Base-by-base conservation (phyloP, 2,797 vertebrate genomes). In the Onychomys torridus region DNA sequence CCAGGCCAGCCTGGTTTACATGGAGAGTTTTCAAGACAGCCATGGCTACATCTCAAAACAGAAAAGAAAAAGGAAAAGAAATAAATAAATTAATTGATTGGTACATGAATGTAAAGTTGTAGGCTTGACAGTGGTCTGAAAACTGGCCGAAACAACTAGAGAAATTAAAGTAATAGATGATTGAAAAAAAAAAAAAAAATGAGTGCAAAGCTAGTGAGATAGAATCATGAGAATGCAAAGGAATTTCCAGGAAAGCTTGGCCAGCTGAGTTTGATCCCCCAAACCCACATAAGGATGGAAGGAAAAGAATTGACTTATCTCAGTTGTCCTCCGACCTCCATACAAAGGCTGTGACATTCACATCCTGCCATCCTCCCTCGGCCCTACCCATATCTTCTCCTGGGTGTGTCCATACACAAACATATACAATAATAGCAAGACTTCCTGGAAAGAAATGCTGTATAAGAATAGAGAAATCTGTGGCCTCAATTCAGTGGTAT, bases 111-210 rank as follows among this genome's bases (percentile, higher is more conserved):
- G 57, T 69, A 89, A 97, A 95, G 34, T n/a, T 55, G 27, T 27
- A 65, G n/a, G 8, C 63, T 23, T 94, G 63, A 25, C 13, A 84
- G 37, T 7, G 46, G 13, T 79, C 19, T 76, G 17, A 91, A 95
- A 95, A 9, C 5, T 83, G 21, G 0, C 16, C 63, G n/a, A 89
- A 67, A 83, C 55, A 71, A 73, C 69, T 19, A 25, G 29, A 46
- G 27, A 27, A 86, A 29, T 87, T 94, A 63, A 92, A 89, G 4
- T 88, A 67, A 95, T n/a, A 52, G 7, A 63, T 82, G 37, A 69
- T 25, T 59, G 69, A 49, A 81, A 69, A 96, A 76, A n/a, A n/a
- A n/a, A n/a, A 46, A 43, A 77, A 52, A 0, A 52, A 0, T 65
- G 69, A 69, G 23, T 37, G 13, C n/a, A 57, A 32, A 14, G 1